Evolutionary conservation across 2,113 vertebrate species (phyloP).

Genomic region (Oryctolagus cuniculus): DNA sequence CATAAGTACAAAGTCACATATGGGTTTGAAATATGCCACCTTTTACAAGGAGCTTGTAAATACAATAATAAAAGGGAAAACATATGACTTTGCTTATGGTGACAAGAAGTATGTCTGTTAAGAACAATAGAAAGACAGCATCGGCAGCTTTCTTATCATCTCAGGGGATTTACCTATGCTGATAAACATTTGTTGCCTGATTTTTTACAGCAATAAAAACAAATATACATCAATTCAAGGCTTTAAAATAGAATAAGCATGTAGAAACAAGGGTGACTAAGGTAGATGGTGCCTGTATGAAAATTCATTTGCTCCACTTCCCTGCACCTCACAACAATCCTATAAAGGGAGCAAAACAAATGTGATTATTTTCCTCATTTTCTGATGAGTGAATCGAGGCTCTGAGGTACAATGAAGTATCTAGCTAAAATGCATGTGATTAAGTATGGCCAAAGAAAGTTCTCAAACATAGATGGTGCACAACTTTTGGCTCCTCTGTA

Average conservation of each 20-base stretch:
- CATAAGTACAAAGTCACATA: background rate
- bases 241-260: constrained; percentile 8
- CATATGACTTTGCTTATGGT: background rate
- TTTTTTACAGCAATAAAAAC: constrained; percentile 40
- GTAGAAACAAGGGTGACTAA: constrained; percentile 18
- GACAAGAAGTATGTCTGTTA: constrained; percentile 4
- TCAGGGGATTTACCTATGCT: background rate
- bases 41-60: background rate
- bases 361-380: background rate
- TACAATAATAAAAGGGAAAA: background rate
- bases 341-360: background rate
- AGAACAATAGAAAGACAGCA: background rate
- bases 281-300: background rate
- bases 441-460: background rate
- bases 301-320: constrained; percentile 35
- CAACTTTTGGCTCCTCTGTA: background rate
- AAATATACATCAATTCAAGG: background rate
- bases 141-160: background rate
- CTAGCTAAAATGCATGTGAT: background rate
- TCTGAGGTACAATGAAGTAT: background rate
- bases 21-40: background rate
- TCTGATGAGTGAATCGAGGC: background rate
- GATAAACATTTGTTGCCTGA: constrained; percentile 21
- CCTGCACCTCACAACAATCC: background rate
- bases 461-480: background rate